A percentile compares a stretch with the other conserved stretches of the same genome.
These are phyloP conservation scores for Tokudaia muenninki DNA, from an alignment of 2,797 vertebrate species.

Conservation along the genomic window DNA sequence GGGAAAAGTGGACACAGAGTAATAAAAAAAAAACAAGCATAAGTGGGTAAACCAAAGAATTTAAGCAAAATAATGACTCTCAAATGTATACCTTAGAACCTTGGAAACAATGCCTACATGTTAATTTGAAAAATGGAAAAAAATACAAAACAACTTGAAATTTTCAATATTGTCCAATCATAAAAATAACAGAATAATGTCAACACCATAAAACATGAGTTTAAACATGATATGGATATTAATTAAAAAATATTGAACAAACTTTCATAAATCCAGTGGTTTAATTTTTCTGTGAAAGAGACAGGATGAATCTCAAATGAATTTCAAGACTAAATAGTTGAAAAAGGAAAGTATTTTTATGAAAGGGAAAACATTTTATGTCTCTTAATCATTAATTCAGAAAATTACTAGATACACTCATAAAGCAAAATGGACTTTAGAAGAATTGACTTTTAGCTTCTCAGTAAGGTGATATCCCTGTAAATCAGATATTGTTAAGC, in stretches of 20 bases:
- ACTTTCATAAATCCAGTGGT: neutral
- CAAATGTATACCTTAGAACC: neutral
- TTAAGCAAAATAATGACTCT: neutral
- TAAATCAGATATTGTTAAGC: conserved; percentile 76
- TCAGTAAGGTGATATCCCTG: conserved; percentile 47
- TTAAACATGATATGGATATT: neutral
- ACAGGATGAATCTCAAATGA: neutral
- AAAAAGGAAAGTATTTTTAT: neutral
- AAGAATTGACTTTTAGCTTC: conserved; percentile 57
- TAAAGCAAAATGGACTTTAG: conserved; percentile 39
- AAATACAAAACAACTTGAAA: neutral
- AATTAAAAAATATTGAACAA: neutral
- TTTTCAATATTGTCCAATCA: neutral
- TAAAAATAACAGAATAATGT: neutral
- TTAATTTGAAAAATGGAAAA: neutral
- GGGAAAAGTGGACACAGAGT: neutral
- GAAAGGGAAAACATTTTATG: neutral
- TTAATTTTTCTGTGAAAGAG: conserved; percentile 6
- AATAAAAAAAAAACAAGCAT: neutral
- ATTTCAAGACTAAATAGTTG: neutral
- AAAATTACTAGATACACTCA: neutral
- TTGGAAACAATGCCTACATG: neutral
- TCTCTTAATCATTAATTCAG: neutral
- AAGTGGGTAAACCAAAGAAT: neutral
- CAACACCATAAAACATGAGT: neutral